phyloP scores from a whole-genome alignment of 2,797 vertebrate species.

The Pseudotriccus pelzelni region DNA sequence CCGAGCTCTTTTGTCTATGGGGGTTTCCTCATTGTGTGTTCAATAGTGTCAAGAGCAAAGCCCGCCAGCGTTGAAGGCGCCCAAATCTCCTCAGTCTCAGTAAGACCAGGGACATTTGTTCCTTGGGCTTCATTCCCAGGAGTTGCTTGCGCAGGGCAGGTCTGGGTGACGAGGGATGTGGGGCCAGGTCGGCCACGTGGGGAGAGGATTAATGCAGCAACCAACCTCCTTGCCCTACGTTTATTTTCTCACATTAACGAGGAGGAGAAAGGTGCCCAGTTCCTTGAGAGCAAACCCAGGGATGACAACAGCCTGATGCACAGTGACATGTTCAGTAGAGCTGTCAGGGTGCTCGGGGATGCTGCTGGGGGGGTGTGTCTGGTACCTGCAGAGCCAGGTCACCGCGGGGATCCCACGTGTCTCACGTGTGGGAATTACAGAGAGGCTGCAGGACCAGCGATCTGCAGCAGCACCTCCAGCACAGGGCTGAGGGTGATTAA shows the following conservation, averaged over 20 bases:
- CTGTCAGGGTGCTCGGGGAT: neutral
- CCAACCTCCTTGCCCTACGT: accelerated
- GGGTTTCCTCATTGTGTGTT: neutral
- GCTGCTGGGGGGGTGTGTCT: accelerated
- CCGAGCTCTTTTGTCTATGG: accelerated
- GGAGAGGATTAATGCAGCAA: no score
- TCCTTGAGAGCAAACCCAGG: neutral
- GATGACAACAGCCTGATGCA: neutral
- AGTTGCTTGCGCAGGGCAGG: accelerated
- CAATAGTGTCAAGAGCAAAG: neutral
- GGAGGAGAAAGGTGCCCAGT: neutral
- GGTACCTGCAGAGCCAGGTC: neutral
- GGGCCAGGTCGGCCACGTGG: accelerated
- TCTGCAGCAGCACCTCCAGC: neutral
- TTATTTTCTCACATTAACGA: neutral
- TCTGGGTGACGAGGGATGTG: neutral
- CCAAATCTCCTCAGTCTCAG: neutral
- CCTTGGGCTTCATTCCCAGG: neutral
- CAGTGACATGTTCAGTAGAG: neutral
- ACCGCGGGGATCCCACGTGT: accelerated
- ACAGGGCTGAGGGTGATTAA: neutral
- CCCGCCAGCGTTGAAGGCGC: neutral
- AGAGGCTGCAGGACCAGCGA: neutral
- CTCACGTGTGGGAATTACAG: neutral
- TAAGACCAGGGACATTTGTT: neutral